Evolutionary conservation across 1,140 invertebrate species (phyloP), one percentile per base, ranked within the genome.

Genomic region (Cydia pomonella): DNA sequence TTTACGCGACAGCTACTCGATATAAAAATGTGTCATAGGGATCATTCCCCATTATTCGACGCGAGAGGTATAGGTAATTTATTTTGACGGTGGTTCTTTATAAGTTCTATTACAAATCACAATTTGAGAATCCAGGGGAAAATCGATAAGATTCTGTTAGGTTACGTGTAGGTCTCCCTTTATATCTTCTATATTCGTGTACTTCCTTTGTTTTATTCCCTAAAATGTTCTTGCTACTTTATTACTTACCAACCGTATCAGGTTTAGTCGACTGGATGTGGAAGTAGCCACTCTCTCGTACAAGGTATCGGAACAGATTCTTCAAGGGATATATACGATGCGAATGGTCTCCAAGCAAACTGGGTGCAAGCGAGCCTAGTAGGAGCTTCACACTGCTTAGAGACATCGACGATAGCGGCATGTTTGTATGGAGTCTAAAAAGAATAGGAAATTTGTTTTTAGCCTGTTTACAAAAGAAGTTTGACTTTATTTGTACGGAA

Each of bases 231-330:
- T 16, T 44, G 13, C 33, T 2, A 12, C 12, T 44, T 13, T 38
- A 9, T 38, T 59, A 71, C 89, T 85, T 93, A 96, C 97, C 97
- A 76, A 98, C 94, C 7, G 98, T 99, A 84, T 99, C 98, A 1
- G 98, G 98, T 92, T 98, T 98, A 0, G 97, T 98, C 2, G 96
- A 94, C 92, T 99, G 98, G 38, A 99, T 91, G 85, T 98, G 97
- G 27, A 97, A 89, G 83, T 98, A 99, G 29, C 97, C 98, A 76
- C 89, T 91, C 91, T 98, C 97, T 83, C 94, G 92, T 1, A 97
- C 25, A 0, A 97, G 3, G 74, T 82, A 84, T 1, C 47, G 59
- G 1, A 66, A 74, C 1, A 94, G 76, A 13, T 94, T 77, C 0
- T 83, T 86, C 5, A 96, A 44, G 0, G 96, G 96, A 87, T 95